A percentile compares a stretch with the other conserved stretches of the same genome.
Conservation (phyloP, 2,113 vertebrate genomes). For the Albula goreensis region DNA sequence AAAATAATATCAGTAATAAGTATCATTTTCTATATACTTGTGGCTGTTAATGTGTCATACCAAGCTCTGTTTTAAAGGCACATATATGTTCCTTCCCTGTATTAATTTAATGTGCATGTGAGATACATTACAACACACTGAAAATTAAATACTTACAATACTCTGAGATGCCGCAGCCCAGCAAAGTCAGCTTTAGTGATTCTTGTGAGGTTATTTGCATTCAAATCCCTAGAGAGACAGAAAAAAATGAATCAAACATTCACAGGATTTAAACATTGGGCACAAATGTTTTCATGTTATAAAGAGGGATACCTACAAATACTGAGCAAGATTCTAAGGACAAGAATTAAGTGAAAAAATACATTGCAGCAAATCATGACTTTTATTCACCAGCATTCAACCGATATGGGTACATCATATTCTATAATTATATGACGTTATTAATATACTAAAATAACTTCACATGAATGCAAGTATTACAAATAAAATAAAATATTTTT, state of each 20-base stretch:
- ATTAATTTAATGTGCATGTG: neutral
- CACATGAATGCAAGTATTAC: neutral
- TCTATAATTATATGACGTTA: neutral
- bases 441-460: neutral
- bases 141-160: constrained; percentile 85
- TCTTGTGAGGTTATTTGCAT: constrained; percentile 98
- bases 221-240: constrained; percentile 83
- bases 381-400: neutral
- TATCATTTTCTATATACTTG: neutral
- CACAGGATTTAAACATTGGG: neutral
- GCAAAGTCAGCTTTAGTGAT: constrained; percentile 94
- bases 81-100: neutral
- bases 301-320: neutral
- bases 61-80: neutral
- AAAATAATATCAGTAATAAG: neutral
- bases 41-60: neutral
- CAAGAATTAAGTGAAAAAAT: neutral
- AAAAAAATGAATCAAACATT: constrained; percentile 20
- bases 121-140: neutral
- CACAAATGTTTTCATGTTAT: neutral
- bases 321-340: too few relatives aligned
- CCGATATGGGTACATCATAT: too few relatives aligned
- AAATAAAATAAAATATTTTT: too few relatives aligned
- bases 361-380: neutral
- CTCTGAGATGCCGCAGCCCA: constrained; percentile 89